Base-by-base conservation (phyloP, 2,113 vertebrate species). In the Xiphias gladius region DNA sequence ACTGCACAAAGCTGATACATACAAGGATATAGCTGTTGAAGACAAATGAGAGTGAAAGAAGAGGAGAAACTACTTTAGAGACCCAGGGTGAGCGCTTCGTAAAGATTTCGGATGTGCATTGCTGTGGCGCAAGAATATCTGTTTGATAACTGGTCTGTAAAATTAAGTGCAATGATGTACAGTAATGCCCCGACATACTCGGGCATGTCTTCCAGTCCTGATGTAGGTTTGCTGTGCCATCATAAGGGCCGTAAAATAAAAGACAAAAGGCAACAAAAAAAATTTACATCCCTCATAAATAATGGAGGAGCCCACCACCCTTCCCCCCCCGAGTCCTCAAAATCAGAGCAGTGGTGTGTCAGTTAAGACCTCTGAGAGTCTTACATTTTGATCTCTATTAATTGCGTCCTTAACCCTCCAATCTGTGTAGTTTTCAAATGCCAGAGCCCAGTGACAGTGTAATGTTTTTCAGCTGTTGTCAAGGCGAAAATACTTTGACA, bases 221-320 rank as follows among this genome's bases (percentile, higher is more conserved):
- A 62, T 76, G 3, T 5, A 17, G 16, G 22, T 30, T 57, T 16
- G 20, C 9, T 59, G 35, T 28, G 54, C 12, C 50, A 39, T 63
- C 35, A 69, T 20, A 30, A 73, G n/a, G 17, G 43, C 35, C 32
- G 52, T 8, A 43, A 48, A 54, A 65, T 28, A 78, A 67, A 65
- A 46, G 55, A 73, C 26, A 85, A 54, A 61, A 69, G 13, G 26
- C 39, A 69, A 71, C 12, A 55, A 73, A 46, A 43, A 59, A 78
- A 32, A 66, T 55, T 63, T 6, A 35, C n/a, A 57, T 39, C 20
- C 0, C 11, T 58, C 14, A 79, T 88, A 48, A 84, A 90, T 86
- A 81, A 87, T 72, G 64, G 54, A 87, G 41, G 16, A 65, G 57
- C 3, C 35, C 75, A 3, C 65, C 37, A 57, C 1, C 22, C 35